Evolutionary conservation across 1,140 invertebrate species (phyloP).

Genomic region (Apis florea): DNA sequence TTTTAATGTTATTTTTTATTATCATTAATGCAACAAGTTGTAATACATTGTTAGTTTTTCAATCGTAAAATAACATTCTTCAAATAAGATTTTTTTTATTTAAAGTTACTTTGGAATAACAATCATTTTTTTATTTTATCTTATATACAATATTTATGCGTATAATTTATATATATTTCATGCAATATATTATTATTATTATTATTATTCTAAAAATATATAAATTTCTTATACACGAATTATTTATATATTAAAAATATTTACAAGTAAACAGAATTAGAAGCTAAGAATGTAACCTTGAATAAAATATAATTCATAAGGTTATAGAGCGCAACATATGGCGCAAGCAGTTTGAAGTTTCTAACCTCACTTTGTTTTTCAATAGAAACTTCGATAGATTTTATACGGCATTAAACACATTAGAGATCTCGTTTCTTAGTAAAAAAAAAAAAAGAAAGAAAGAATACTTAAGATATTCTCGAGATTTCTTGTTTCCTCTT

Average conservation of each 20-base stretch:
- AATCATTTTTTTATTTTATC: no score
- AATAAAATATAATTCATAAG: background rate
- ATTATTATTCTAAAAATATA: background rate
- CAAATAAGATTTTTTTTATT: no score
- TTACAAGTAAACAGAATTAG: background rate
- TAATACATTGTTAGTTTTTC: no score
- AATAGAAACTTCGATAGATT: background rate
- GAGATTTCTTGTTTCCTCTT: slow-evolving; percentile 19
- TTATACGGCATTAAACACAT: background rate
- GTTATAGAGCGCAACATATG: slow-evolving; percentile 10
- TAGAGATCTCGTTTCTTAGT: background rate
- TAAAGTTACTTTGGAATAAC: no score
- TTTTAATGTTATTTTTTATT: background rate
- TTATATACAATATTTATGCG: no score
- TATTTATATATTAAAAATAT: background rate
- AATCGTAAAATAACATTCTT: no score
- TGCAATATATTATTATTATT: no score
- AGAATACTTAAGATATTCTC: no score
- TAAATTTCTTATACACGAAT: background rate
- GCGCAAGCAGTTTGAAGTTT: background rate
- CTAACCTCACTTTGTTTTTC: background rate
- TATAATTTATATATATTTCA: background rate
- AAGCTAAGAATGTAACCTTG: background rate
- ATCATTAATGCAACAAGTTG: background rate
- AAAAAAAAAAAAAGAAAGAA: background rate